These are phyloP conservation scores for Himalopsyche anomala DNA, from an alignment of 2,888 invertebrate genomes.

Conservation along the genomic window DNA sequence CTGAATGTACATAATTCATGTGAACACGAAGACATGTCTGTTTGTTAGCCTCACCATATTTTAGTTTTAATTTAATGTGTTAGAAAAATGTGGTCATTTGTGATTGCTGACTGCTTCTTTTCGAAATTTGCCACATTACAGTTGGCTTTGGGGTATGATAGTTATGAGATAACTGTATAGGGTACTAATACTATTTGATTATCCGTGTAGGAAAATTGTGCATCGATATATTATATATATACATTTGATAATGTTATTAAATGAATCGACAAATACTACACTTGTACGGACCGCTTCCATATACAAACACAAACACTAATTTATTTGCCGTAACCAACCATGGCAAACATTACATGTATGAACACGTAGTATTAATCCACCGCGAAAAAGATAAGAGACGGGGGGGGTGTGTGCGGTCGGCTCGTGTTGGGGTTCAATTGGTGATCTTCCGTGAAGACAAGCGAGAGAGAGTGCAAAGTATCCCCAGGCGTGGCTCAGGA, in stretches of 20 bases:
- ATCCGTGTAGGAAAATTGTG: neutral
- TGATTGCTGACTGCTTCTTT: constrained; percentile 18
- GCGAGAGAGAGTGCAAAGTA: constrained; percentile 58
- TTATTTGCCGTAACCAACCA: no score
- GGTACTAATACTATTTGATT: neutral
- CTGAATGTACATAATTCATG: constrained; percentile 18
- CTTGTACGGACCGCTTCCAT: no score
- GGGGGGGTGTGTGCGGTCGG: neutral
- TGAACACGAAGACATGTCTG: neutral
- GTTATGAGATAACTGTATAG: no score
- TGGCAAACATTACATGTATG: neutral
- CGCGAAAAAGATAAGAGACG: neutral
- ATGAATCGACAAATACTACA: no score
- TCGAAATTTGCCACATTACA: neutral
- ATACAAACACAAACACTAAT: no score
- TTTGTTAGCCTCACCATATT: neutral
- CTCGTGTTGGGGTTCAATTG: constrained; percentile 58
- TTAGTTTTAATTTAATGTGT: neutral
- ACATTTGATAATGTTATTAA: no score
- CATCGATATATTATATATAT: no score
- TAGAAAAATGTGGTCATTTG: neutral
- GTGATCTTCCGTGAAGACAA: constrained; percentile 65
- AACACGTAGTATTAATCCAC: neutral
- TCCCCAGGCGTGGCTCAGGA: constrained; percentile 55
- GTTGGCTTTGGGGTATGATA: neutral